A percentile compares a stretch with the other conserved stretches of the same genome.
These are phyloP conservation scores for Grallaria varia DNA, from an alignment of 2,113 vertebrate species.

Conservation along the genomic window DNA sequence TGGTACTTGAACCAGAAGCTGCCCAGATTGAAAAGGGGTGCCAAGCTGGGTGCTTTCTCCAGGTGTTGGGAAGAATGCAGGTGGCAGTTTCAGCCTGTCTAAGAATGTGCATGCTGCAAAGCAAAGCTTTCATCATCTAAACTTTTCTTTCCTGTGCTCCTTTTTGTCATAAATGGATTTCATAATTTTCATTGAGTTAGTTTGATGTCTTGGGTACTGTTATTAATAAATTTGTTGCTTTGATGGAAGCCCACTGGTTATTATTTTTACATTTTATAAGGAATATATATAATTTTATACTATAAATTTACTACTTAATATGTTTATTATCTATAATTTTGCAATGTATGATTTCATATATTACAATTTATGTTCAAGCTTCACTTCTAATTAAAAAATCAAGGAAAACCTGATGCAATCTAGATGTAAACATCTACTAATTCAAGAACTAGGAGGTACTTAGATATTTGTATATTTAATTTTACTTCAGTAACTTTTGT, in stretches of 20 bases:
- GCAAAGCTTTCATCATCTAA: background rate
- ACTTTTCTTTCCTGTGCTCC: background rate
- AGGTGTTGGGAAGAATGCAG: background rate
- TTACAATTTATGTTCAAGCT: background rate
- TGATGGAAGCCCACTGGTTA: background rate
- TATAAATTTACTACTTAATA: background rate
- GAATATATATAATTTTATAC: background rate
- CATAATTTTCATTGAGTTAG: background rate
- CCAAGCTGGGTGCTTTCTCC: background rate
- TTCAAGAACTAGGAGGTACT: background rate
- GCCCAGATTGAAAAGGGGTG: background rate
- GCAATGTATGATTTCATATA: background rate
- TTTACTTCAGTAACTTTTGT: background rate
- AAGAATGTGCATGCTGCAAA: rapidly evolving
- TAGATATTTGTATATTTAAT: background rate
- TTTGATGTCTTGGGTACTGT: background rate
- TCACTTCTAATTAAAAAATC: background rate
- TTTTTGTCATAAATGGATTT: background rate
- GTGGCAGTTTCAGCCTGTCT: background rate
- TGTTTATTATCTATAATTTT: background rate
- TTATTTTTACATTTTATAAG: background rate
- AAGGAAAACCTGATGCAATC: background rate
- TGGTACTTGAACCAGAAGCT: background rate
- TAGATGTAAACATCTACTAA: background rate
- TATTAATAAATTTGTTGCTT: background rate